Percentiles rank a stretch among this genome's conserved stretches.
phyloP scores from a whole-genome alignment of 2,797 vertebrate species.

The Loriculus beryllinus region DNA sequence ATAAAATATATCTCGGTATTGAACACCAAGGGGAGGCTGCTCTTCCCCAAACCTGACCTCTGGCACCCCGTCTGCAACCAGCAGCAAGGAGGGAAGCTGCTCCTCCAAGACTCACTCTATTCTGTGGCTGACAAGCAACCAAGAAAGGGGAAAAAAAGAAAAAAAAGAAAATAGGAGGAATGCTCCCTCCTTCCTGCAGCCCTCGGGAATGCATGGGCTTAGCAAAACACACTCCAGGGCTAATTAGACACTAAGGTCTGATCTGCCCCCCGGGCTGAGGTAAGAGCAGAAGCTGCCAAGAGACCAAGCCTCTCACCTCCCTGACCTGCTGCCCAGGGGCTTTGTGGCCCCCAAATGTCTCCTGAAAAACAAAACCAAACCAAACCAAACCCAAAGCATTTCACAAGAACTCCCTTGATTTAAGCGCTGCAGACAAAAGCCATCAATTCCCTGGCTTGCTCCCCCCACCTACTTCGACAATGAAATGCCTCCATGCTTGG shows the following conservation, averaged over 20 bases:
- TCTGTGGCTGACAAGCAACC: background rate
- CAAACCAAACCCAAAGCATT: background rate
- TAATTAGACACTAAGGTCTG: background rate
- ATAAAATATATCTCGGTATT: accelerated
- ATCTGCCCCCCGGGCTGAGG: background rate
- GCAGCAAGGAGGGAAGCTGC: background rate
- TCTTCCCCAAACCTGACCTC: background rate
- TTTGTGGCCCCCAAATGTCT: background rate
- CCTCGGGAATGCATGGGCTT: background rate
- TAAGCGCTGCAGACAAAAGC: background rate
- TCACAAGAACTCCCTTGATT: background rate
- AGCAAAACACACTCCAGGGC: background rate
- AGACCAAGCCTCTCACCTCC: background rate
- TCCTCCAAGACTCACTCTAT: accelerated
- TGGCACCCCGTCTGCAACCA: background rate
- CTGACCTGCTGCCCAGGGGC: background rate
- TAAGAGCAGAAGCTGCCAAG: accelerated
- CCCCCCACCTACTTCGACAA: accelerated
- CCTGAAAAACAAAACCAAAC: background rate
- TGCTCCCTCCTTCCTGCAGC: background rate
- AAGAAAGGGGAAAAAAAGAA: background rate
- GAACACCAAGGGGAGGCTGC: background rate
- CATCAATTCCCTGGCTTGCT: background rate
- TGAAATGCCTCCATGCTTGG: background rate
- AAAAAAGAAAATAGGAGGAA: background rate